These are phyloP conservation scores for Heterodera carotae DNA, from an alignment of 1,140 invertebrate genomes.

Conservation along the genomic window DNA sequence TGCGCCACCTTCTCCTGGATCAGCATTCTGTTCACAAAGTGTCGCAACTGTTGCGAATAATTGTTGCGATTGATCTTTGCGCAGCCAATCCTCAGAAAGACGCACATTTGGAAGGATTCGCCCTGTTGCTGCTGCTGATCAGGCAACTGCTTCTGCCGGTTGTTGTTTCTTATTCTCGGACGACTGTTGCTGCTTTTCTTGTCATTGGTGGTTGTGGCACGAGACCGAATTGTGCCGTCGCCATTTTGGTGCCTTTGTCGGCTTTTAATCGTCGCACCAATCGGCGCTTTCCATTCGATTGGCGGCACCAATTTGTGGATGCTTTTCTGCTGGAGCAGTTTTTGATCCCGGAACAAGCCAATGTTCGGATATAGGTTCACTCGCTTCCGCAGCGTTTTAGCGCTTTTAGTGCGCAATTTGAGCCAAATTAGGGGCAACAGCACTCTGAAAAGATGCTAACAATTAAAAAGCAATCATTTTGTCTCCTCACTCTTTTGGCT, in stretches of 20 bases:
- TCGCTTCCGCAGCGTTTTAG: neutral
- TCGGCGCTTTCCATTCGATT: neutral
- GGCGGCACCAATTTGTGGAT: neutral
- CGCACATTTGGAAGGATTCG: constrained; percentile 23
- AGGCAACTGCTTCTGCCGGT: neutral
- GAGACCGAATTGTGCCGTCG: neutral
- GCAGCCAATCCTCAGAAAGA: constrained; percentile 20
- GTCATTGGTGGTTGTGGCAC: no score
- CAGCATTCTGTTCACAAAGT: constrained; percentile 18
- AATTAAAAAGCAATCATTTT: neutral
- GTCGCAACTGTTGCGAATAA: constrained; percentile 5
- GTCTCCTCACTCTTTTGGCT: neutral
- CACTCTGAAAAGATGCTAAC: neutral
- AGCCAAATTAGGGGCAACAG: neutral
- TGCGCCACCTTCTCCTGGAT: constrained; percentile 17
- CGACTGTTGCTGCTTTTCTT: neutral
- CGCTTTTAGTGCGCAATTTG: neutral
- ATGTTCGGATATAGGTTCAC: neutral
- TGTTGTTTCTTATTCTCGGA: neutral
- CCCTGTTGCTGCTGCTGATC: neutral
- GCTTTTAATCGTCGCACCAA: no score
- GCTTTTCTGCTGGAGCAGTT: neutral
- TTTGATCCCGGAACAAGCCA: neutral
- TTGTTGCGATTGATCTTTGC: constrained; percentile 6
- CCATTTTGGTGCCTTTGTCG: no score